These are phyloP conservation scores for Yponomeuta cagnagella DNA, from an alignment of 2,888 invertebrate species.

Conservation along the genomic window DNA sequence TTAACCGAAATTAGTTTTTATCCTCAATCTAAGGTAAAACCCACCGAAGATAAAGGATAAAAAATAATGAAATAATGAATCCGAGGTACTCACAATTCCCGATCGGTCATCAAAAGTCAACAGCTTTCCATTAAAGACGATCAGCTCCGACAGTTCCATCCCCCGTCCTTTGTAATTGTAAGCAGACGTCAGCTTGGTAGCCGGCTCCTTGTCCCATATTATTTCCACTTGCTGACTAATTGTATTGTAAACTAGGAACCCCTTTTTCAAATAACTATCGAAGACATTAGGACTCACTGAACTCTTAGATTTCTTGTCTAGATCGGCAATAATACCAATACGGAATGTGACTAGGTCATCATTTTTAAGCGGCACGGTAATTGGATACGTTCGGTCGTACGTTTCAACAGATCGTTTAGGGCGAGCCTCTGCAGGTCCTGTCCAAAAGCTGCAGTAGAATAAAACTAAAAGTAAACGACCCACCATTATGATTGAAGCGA, in stretches of 20 bases:
- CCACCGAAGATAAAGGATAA: too few species aligned
- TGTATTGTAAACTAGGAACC: constrained; percentile 82
- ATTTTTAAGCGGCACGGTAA: constrained; percentile 80
- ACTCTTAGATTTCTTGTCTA: constrained; percentile 91
- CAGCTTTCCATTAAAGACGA: constrained; percentile 93
- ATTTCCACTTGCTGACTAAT: constrained; percentile 77
- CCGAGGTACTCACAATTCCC: constrained; percentile 77
- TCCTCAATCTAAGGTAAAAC: too few species aligned
- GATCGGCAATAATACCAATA: constrained; percentile 94
- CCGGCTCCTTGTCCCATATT: constrained; percentile 83
- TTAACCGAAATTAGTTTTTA: too few species aligned
- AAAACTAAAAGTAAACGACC: constrained; percentile 81
- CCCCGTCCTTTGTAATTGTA: constrained; percentile 91
- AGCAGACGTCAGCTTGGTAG: constrained; percentile 79
- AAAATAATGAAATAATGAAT: too few species aligned
- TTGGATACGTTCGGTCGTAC: constrained; percentile 91
- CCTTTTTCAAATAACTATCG: constrained; percentile 89
- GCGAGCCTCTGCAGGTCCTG: constrained; percentile 30
- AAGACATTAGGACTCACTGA: constrained; percentile 80
- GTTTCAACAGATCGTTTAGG: constrained; percentile 43
- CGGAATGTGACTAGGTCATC: constrained; percentile 80
- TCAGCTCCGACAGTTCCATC: constrained; percentile 97
- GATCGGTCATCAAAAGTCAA: constrained; percentile 96
- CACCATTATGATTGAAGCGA: constrained; percentile 78
- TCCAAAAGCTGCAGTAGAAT: constrained; percentile 77